Evolutionary conservation across 2,888 invertebrate species (phyloP).

Genomic region (Pristionchus arcanus): DNA sequence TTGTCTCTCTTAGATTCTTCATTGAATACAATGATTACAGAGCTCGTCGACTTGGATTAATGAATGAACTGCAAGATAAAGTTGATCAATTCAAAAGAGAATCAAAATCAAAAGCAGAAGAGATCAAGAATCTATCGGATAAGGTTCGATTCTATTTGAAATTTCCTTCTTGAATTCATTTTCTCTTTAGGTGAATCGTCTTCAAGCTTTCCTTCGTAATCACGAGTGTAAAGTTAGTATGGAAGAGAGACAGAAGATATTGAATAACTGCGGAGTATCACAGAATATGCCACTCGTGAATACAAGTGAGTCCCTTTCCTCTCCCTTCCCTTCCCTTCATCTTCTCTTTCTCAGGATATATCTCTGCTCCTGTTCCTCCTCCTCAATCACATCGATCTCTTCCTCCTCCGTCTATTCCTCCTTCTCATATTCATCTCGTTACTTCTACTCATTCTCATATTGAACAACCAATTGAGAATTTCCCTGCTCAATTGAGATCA

Average conservation of each 20-base stretch:
- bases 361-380: not conserved
- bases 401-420: conserved; percentile 50
- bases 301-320: not conserved
- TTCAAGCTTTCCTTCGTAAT: conserved; percentile 37
- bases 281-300: conserved; percentile 28
- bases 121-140: conserved; percentile 37
- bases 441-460: conserved; percentile 34
- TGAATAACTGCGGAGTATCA: conserved; percentile 31
- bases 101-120: conserved; percentile 2
- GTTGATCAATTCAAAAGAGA: conserved; percentile 54
- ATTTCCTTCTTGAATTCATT: not conserved
- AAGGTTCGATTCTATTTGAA: conserved; percentile 5
- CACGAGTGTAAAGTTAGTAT: conserved; percentile 42
- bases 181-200: conserved; percentile 23
- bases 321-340: not conserved
- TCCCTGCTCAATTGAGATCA: conserved; percentile 24
- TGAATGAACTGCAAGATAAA: conserved; percentile 54
- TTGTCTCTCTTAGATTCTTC: not conserved
- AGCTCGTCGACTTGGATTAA: conserved; percentile 34
- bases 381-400: conserved; percentile 35
- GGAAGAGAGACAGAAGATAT: conserved; percentile 49
- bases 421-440: not conserved
- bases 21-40: not conserved
- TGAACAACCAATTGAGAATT: conserved; percentile 18
- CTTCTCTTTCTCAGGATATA: conserved; percentile 5